phyloP scores from a whole-genome alignment of 2,888 invertebrate genomes.

The Yponomeuta sedellus region DNA sequence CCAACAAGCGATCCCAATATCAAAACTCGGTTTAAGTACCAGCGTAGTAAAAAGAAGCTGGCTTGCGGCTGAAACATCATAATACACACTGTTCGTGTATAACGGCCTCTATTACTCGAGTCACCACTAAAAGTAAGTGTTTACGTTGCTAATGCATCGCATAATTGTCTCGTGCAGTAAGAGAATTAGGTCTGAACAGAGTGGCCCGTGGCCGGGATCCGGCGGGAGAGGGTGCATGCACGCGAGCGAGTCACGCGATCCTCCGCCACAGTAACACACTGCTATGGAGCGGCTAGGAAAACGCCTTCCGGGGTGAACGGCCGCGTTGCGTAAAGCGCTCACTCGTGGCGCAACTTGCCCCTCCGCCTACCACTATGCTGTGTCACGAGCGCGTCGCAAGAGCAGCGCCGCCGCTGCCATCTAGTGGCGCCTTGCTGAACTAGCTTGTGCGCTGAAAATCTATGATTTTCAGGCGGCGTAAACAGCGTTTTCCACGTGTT shows the following conservation, averaged over 20 bases:
- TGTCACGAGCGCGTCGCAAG: constrained; percentile 26
- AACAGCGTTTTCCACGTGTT: neutral
- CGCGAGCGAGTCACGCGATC: constrained; percentile 68
- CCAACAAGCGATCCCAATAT: neutral
- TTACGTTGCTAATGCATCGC: constrained; percentile 8
- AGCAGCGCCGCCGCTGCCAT: constrained; percentile 26
- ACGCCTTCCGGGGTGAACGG: constrained; percentile 74
- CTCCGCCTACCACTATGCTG: constrained; percentile 27
- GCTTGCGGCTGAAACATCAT: neutral
- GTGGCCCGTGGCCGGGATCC: constrained; percentile 42
- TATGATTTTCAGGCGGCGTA: neutral
- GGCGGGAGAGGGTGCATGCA: constrained; percentile 49
- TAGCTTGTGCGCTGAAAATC: neutral
- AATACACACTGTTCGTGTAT: neutral
- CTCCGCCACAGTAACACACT: constrained; percentile 63
- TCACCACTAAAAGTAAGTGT: constrained; percentile 10
- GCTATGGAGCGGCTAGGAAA: constrained; percentile 72
- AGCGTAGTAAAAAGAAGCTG: neutral
- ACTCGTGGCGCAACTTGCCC: constrained; percentile 57
- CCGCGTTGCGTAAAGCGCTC: constrained; percentile 69
- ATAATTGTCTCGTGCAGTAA: constrained; percentile 39
- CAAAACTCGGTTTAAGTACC: neutral
- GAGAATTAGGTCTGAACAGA: constrained; percentile 49
- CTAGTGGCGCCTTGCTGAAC: constrained; percentile 13
- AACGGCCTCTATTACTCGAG: neutral